Base-by-base conservation (phyloP, 2,113 vertebrate genomes). In the Microtus pennsylvanicus region DNA sequence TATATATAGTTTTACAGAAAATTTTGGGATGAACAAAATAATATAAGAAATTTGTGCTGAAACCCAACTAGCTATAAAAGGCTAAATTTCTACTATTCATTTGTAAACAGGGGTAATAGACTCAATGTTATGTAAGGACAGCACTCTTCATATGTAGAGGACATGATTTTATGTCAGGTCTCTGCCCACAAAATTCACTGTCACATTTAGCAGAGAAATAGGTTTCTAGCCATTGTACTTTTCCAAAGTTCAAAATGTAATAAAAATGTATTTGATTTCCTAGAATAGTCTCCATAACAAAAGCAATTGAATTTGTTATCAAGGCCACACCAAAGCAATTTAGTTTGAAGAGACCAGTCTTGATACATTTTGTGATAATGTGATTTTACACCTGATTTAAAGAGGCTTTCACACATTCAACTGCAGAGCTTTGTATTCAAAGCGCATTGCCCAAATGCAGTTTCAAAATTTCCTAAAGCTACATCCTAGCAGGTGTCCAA, bases 391-490 rank as follows among this genome's bases (percentile, higher is more conserved):
- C 91, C 83, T 5, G 13, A 93, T 77, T 92, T 96, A 94, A 94
- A 83, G 93, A 96, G 95, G 90, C 70, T 76, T 89, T 26, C 61
- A 78, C 13, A 47, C 0, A n/a, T n/a, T 14, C 42, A 97, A 92
- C 30, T 58, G 35, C 81, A 93, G 85, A 93, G 76, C 28, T 94
- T 38, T 92, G 26, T 94, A 90, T 70, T 96, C 78, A 82, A 94
- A 89, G 61, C 42, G 4, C 83, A 89, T 47, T 96, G 95, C 88
- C 95, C 55, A 95, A 91, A 96, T 61, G 81, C 7, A 82, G 35
- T 83, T 97, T 94, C 38, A 19, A 95, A 91, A 97, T 96, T 89
- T 96, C 76, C 42, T 89, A 55, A 88, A 94, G 95, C 78, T 78
- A 88, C 55, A 80, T 83, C 42, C 26, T 67, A 76, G 26, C 55